Conservation (phyloP, 1,140 invertebrate species). For the Musca vetustissima region DNA sequence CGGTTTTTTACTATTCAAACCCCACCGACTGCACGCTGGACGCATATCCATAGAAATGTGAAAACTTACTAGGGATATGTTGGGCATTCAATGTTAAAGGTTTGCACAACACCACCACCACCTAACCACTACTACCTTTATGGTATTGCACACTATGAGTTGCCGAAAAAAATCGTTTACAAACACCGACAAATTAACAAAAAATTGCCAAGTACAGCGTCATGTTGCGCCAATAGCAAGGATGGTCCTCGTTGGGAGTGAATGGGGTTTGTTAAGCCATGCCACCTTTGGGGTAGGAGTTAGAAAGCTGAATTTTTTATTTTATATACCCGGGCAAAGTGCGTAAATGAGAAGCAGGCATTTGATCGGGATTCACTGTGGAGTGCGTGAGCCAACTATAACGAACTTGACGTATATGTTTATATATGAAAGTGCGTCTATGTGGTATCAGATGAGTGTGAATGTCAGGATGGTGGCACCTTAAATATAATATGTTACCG, state of each 20-base stretch:
- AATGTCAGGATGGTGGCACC: no score
- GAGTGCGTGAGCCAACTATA: no score
- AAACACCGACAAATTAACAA: slow-evolving; percentile 20
- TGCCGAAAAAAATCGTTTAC: not conserved
- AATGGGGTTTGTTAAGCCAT: not conserved
- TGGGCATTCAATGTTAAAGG: not conserved
- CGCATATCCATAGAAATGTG: no score
- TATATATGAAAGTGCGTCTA: no score
- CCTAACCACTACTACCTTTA: slow-evolving; percentile 10
- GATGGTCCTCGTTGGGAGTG: not conserved
- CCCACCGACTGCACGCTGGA: no score
- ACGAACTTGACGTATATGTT: no score
- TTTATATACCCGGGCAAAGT: not conserved
- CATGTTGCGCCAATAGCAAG: slow-evolving; percentile 1
- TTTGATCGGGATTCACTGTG: not conserved
- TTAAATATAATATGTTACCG: no score
- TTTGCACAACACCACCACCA: slow-evolving; percentile 14
- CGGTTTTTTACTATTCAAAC: no score
- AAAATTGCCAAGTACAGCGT: slow-evolving; percentile 9
- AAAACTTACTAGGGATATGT: not conserved
- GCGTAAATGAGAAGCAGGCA: not conserved
- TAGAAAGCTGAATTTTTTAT: not conserved
- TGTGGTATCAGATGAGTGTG: no score
- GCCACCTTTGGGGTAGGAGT: not conserved
- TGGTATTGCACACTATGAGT: not conserved